phyloP scores from a whole-genome alignment of 2,888 invertebrate species.

The Acrobasis consociella region DNA sequence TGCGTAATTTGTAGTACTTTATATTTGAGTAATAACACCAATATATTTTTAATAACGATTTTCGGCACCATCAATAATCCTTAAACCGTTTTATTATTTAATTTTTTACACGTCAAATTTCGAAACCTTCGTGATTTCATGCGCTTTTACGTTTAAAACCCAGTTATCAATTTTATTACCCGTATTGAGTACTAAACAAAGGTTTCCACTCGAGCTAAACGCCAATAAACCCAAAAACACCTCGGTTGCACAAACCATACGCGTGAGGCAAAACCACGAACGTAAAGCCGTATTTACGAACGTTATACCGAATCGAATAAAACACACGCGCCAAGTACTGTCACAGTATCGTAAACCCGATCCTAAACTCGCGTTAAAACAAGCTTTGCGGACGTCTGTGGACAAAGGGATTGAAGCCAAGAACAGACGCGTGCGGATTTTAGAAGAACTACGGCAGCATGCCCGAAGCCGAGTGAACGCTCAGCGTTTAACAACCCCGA shows the following conservation, averaged over 20 bases:
- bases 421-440: slow-evolving; percentile 54
- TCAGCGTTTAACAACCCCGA: slow-evolving; percentile 75
- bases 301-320: slow-evolving; percentile 68
- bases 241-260: slow-evolving; percentile 71
- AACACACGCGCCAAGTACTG: slow-evolving; percentile 71
- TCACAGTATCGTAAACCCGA: slow-evolving; percentile 58
- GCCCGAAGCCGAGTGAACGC: slow-evolving; percentile 75
- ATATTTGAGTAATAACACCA: neutral
- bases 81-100: neutral
- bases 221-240: slow-evolving; percentile 78
- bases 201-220: slow-evolving; percentile 71
- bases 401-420: slow-evolving; percentile 76
- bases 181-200: slow-evolving; percentile 66
- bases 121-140: slow-evolving; percentile 23
- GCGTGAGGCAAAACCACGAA: slow-evolving; percentile 72
- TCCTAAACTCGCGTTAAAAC: slow-evolving; percentile 64
- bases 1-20: neutral
- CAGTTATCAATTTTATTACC: slow-evolving; percentile 60
- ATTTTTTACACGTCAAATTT: slow-evolving; percentile 9
- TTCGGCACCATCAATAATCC: slow-evolving; percentile 2
- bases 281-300: slow-evolving; percentile 62
- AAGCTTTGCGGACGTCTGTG: slow-evolving; percentile 61
- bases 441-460: slow-evolving; percentile 63
- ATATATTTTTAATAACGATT: neutral
- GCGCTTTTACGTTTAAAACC: slow-evolving; percentile 38